A percentile compares a stretch with the other conserved stretches of the same genome.
phyloP scores from a whole-genome alignment of 2,113 vertebrate species.

The Strigops habroptila region DNA sequence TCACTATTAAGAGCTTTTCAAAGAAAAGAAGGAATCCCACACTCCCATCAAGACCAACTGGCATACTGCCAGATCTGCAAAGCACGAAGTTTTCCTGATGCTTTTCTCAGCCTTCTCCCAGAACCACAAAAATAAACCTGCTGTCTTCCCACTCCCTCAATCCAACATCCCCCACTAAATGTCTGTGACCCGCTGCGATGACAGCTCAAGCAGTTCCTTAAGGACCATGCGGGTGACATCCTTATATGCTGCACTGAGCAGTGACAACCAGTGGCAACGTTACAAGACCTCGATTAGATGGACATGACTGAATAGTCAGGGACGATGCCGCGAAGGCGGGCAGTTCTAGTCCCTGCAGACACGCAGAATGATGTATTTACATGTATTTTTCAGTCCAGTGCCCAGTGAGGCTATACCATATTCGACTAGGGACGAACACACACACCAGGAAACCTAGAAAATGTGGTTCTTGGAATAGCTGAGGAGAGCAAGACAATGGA shows the following conservation, averaged over 20 bases:
- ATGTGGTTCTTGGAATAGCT: not conserved
- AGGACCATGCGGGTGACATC: not conserved
- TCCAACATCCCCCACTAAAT: not conserved
- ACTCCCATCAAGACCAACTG: not conserved
- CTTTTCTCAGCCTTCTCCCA: not conserved
- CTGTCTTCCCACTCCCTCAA: not conserved
- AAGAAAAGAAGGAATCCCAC: not conserved
- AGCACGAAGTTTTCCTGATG: not conserved
- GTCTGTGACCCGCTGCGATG: not conserved
- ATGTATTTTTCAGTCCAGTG: not conserved
- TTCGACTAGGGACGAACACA: not conserved
- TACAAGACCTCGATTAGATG: not conserved
- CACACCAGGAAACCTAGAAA: not conserved
- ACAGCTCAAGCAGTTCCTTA: not conserved
- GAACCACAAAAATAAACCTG: not conserved
- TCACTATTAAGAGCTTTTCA: not conserved
- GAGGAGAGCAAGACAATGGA: not conserved
- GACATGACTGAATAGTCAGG: not conserved
- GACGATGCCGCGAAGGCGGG: fast-evolving
- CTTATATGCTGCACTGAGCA: not conserved
- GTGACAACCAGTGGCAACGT: not conserved
- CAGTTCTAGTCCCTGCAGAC: not conserved
- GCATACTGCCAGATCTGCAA: not conserved
- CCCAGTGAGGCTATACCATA: fast-evolving
- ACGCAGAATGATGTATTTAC: fast-evolving